These are phyloP conservation scores for Ennomos quercinarius DNA, from an alignment of 2,888 invertebrate species.

Conservation along the genomic window DNA sequence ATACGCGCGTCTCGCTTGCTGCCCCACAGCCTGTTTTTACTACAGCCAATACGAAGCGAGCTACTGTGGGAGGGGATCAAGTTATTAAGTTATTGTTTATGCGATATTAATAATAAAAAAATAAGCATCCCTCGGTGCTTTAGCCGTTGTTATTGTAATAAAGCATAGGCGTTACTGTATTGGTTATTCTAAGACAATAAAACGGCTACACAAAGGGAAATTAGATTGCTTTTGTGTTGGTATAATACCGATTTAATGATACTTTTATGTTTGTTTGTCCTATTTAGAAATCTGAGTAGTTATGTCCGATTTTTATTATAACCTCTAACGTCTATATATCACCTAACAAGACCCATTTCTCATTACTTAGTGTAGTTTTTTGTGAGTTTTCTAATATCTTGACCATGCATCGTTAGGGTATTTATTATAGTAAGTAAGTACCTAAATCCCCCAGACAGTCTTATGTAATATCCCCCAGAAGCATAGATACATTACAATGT, in stretches of 20 bases:
- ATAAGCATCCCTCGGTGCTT: constrained; percentile 63
- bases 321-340: neutral
- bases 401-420: no score
- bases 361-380: no score
- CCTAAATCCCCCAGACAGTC: no score
- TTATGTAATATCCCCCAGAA: no score
- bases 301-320: constrained; percentile 4
- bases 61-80: constrained; percentile 77
- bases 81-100: constrained; percentile 85
- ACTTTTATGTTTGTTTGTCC: constrained; percentile 67
- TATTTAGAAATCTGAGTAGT: constrained; percentile 45
- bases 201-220: constrained; percentile 66
- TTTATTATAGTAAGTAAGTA: no score
- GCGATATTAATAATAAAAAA: constrained; percentile 82
- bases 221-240: constrained; percentile 68
- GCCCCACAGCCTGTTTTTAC: constrained; percentile 82
- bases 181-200: constrained; percentile 69
- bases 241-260: constrained; percentile 57
- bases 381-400: no score
- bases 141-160: constrained; percentile 68
- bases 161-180: constrained; percentile 58
- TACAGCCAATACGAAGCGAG: constrained; percentile 75
- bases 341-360: no score
- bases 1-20: constrained; percentile 66
- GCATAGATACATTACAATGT: no score